Conservation (phyloP, 2,888 invertebrate species). For the Graphium colonna region DNA sequence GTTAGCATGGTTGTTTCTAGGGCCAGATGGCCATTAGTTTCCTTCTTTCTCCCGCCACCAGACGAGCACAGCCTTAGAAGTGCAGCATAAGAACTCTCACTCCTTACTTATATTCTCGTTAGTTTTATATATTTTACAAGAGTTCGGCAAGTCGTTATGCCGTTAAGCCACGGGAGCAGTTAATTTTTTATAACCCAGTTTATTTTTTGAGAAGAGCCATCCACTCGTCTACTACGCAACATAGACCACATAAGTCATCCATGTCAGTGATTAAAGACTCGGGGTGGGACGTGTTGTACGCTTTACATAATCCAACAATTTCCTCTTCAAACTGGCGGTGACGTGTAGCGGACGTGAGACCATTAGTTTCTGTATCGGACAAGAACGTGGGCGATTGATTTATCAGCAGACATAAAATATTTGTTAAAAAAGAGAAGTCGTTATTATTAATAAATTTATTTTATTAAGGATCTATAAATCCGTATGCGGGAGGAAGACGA, state of each 20-base stretch:
- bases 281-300: neutral
- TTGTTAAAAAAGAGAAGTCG: neutral
- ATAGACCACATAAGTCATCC: neutral
- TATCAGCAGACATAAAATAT: slow-evolving; percentile 1
- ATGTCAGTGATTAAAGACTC: neutral
- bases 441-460: neutral
- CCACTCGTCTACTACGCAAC: too few species aligned
- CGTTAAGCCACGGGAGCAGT: too few species aligned
- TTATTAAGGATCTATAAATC: neutral
- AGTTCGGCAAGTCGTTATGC: too few species aligned
- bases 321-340: neutral
- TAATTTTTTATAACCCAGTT: too few species aligned
- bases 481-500: neutral
- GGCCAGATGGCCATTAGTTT: too few species aligned
- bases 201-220: too few species aligned
- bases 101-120: too few species aligned
- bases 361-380: neutral
- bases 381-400: slow-evolving; percentile 5
- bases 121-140: too few species aligned
- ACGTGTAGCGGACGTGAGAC: neutral
- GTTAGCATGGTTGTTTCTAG: too few species aligned
- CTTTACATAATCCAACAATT: neutral
- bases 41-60: too few species aligned
- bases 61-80: too few species aligned
- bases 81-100: too few species aligned